A percentile compares a stretch with the other conserved stretches of the same genome.
Evolutionary conservation across 2,888 invertebrate species (phyloP).

Genomic region (Ichneumoninae sp.): DNA sequence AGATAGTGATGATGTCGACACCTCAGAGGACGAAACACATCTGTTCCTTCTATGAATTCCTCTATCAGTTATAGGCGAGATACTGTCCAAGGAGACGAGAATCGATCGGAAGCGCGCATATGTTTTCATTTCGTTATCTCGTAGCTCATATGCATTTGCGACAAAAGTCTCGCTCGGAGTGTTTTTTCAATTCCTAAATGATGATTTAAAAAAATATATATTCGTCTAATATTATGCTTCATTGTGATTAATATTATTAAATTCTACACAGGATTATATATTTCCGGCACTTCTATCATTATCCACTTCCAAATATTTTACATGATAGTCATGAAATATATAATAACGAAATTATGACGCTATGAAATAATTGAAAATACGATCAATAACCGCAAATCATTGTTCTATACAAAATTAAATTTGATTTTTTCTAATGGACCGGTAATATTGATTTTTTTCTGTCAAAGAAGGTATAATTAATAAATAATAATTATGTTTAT

Average conservation of each 20-base stretch:
- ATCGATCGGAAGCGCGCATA: conserved; percentile 61
- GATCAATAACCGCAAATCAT: no score
- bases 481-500: neutral
- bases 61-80: conserved; percentile 25
- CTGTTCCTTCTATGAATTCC: conserved; percentile 54
- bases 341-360: no score
- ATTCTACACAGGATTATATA: no score
- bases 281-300: no score
- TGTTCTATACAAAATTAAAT: neutral
- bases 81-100: conserved; percentile 11
- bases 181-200: neutral
- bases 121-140: conserved; percentile 58
- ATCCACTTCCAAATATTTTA: no score
- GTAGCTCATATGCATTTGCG: conserved; percentile 25
- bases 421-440: neutral
- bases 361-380: no score
- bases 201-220: neutral
- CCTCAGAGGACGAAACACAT: conserved; percentile 40
- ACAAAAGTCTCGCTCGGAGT: neutral
- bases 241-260: no score
- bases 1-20: conserved; percentile 2
- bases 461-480: neutral
- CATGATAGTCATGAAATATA: no score
- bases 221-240: neutral
- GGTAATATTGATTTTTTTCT: neutral